Base-by-base conservation (phyloP, 2,888 invertebrate species). In the Lasioglossum morio region DNA sequence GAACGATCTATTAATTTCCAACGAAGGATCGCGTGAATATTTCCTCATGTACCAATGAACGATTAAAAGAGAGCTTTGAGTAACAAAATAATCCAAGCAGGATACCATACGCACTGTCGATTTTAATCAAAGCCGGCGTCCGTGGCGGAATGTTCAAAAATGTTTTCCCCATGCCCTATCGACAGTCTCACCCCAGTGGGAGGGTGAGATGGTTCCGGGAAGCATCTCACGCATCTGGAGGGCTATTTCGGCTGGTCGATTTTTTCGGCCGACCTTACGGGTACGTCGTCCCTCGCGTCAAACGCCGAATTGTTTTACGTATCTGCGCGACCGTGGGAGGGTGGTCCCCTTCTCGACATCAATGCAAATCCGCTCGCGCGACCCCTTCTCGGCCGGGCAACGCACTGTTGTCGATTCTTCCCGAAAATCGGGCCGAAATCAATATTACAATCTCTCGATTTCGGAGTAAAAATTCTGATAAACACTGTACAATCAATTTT, bases 291-390 rank as follows among this genome's bases (percentile, higher is more conserved):
- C 81, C 87, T 73, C 69, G 60, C 83, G 78, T 73, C 80, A 83
- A 82, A 86, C 37, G 40, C 46, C 83, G 86, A 86, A 87, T 87
- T 84, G 87, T 84, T 87, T 86, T 78, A 77, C 77, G 85, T 87
- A 72, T 72, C 60, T 53, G 53, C 60, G 69, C 37, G 60, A 69
- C 16, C 16, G 77, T 66, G 82, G 87, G 89, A 86, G 88, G 89
- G 87, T 80, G 87, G 66, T 84, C 79, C 91, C 89, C 87, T 87
- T 79, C 69, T 43, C 79, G 81, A 48, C 81, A 82, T 73, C 76
- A 85, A 88, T 91, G 89, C 91, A 88, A 90, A 90, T 90, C 84
- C 88, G 72, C 84, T 82, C 86, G 73, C 86, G 80, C 84, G 78
- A 82, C 78, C 81, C 82, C 75, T 76, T 79, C 86, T 88, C 83